These are phyloP conservation scores for Yponomeuta plumbellus DNA, from an alignment of 2,888 invertebrate genomes.

Conservation along the genomic window DNA sequence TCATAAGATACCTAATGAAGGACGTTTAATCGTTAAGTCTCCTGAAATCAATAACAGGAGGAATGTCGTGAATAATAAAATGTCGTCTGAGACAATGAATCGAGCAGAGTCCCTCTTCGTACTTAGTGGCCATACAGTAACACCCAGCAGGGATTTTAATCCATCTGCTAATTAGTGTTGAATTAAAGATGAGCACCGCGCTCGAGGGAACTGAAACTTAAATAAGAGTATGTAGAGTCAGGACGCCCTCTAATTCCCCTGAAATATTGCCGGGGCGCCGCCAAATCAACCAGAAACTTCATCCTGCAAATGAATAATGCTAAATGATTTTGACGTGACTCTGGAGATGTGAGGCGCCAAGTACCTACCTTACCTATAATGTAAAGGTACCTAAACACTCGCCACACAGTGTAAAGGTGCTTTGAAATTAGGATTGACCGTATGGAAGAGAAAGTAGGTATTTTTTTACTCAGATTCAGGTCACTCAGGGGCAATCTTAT, in stretches of 20 bases:
- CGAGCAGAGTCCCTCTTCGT: not conserved
- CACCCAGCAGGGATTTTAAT: slow-evolving; percentile 22
- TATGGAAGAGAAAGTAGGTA: too few relatives aligned
- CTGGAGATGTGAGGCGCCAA: not conserved
- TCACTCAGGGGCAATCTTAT: too few relatives aligned
- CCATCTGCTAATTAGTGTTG: slow-evolving; percentile 30
- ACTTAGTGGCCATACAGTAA: slow-evolving; percentile 1
- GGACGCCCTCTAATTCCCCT: not conserved
- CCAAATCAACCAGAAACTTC: not conserved
- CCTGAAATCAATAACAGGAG: not conserved
- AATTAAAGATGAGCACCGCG: slow-evolving; percentile 28
- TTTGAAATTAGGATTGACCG: too few relatives aligned
- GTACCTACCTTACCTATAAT: too few relatives aligned
- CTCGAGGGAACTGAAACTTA: slow-evolving; percentile 14
- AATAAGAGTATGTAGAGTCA: not conserved
- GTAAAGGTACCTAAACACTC: too few relatives aligned
- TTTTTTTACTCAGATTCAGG: too few relatives aligned
- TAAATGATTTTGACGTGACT: not conserved
- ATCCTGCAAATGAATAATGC: not conserved
- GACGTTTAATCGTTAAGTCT: not conserved
- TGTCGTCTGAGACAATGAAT: not conserved
- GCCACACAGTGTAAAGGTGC: too few relatives aligned
- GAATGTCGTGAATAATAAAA: not conserved
- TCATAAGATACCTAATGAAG: not conserved
- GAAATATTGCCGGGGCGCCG: not conserved